A percentile compares a stretch with the other conserved stretches of the same genome.
phyloP scores from a whole-genome alignment of 2,888 invertebrate genomes.

The Dascillus cervinus region DNA sequence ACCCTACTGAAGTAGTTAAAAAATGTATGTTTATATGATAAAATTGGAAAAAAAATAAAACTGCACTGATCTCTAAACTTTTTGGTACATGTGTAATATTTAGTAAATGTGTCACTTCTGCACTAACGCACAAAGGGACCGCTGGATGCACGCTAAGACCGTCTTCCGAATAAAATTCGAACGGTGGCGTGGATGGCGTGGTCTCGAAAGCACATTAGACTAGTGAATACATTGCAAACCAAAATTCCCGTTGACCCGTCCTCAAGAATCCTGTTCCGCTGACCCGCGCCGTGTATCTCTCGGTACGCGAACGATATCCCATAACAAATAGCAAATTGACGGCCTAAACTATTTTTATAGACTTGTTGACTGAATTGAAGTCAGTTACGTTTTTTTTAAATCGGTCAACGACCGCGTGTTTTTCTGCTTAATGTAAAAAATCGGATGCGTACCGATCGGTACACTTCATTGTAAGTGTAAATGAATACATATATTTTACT shows the following conservation, averaged over 20 bases:
- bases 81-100: slow-evolving; percentile 33
- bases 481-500: slow-evolving; percentile 42
- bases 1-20: slow-evolving; percentile 29
- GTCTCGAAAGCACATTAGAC: slow-evolving; percentile 26
- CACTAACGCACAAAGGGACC: slow-evolving; percentile 34
- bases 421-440: too few relatives aligned
- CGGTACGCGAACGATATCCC: slow-evolving; percentile 20
- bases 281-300: slow-evolving; percentile 19
- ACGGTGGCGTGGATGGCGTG: background rate
- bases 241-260: slow-evolving; percentile 28
- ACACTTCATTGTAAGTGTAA: slow-evolving; percentile 24
- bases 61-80: slow-evolving; percentile 36
- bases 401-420: slow-evolving; percentile 15
- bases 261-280: slow-evolving; percentile 16
- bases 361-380: slow-evolving; percentile 37
- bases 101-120: slow-evolving; percentile 33
- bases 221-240: slow-evolving; percentile 27
- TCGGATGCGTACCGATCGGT: slow-evolving; percentile 12
- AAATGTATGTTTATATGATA: slow-evolving; percentile 34
- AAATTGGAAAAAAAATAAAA: too few relatives aligned
- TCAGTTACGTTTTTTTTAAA: slow-evolving; percentile 33
- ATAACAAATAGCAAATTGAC: slow-evolving; percentile 30
- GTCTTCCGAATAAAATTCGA: background rate
- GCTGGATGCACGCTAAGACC: slow-evolving; percentile 1
- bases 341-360: slow-evolving; percentile 42